These are phyloP conservation scores for Pachyuromys duprasi DNA, from an alignment of 2,797 vertebrate genomes.

Conservation along the genomic window DNA sequence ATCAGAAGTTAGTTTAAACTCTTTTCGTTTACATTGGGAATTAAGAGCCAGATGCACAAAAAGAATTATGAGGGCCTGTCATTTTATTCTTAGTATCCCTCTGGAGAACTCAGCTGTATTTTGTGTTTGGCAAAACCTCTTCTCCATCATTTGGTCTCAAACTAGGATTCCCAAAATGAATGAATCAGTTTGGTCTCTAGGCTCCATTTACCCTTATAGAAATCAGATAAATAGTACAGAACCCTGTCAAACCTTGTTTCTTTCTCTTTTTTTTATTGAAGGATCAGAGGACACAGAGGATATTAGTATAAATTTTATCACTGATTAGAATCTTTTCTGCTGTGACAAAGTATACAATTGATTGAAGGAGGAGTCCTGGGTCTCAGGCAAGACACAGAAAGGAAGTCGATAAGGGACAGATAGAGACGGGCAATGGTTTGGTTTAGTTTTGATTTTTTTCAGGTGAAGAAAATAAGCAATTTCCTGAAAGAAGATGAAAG, in stretches of 20 bases:
- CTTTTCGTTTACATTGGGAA: constrained; percentile 42
- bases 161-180: constrained; percentile 24
- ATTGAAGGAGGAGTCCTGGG: neutral
- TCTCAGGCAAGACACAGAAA: neutral
- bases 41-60: constrained; percentile 29
- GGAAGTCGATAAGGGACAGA: neutral
- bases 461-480: neutral
- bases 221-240: constrained; percentile 41
- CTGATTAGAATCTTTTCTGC: neutral
- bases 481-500: constrained; percentile 33
- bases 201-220: constrained; percentile 16
- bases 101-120: neutral
- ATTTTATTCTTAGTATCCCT: constrained; percentile 38
- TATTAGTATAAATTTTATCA: constrained; percentile 14
- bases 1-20: constrained; percentile 65
- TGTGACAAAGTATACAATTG: neutral
- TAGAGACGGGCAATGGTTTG: neutral
- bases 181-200: constrained; percentile 5
- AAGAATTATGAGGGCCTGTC: constrained; percentile 34
- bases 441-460: neutral
- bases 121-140: neutral
- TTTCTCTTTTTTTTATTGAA: neutral
- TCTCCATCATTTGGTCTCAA: constrained; percentile 2
- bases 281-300: neutral
- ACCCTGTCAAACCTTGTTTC: neutral